Conservation (phyloP, 2,113 vertebrate genomes). For the Siniperca chuatsi region DNA sequence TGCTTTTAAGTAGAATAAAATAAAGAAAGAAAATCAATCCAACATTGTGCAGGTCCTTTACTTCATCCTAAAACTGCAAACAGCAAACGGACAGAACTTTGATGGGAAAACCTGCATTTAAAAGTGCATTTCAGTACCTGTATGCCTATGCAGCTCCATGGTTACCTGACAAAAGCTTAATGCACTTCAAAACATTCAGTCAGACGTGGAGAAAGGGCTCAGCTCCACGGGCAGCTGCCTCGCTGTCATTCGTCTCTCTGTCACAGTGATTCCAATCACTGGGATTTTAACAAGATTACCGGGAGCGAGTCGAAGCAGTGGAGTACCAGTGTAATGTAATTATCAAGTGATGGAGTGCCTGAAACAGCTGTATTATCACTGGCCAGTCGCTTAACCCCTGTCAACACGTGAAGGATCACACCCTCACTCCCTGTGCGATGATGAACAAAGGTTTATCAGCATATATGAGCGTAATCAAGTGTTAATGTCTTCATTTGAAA, state of each 20-base stretch:
- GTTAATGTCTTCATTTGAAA: not conserved
- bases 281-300: constrained; percentile 81
- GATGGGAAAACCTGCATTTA: constrained; percentile 7
- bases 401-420: constrained; percentile 76
- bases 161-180: constrained; percentile 65
- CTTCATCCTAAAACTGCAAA: not conserved
- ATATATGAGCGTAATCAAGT: not conserved
- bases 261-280: constrained; percentile 77
- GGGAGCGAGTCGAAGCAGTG: constrained; percentile 77
- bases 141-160: constrained; percentile 52
- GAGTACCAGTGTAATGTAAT: constrained; percentile 80
- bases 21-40: not conserved
- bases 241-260: constrained; percentile 70
- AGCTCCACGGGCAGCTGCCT: constrained; percentile 35
- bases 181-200: constrained; percentile 50
- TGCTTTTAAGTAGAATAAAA: not conserved
- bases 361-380: constrained; percentile 80
- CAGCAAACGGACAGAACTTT: constrained; percentile 8
- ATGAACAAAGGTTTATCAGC: constrained; percentile 29
- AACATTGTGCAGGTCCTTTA: not conserved
- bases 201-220: constrained; percentile 33
- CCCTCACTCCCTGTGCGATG: constrained; percentile 4
- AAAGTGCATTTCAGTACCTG: constrained; percentile 33
- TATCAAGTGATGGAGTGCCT: constrained; percentile 82
- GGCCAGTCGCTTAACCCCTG: constrained; percentile 82